A percentile compares a stretch with the other conserved stretches of the same genome.
These are phyloP conservation scores for Schizopygopsis malacanthus DNA, from an alignment of 2,797 vertebrate species.

Conservation along the genomic window DNA sequence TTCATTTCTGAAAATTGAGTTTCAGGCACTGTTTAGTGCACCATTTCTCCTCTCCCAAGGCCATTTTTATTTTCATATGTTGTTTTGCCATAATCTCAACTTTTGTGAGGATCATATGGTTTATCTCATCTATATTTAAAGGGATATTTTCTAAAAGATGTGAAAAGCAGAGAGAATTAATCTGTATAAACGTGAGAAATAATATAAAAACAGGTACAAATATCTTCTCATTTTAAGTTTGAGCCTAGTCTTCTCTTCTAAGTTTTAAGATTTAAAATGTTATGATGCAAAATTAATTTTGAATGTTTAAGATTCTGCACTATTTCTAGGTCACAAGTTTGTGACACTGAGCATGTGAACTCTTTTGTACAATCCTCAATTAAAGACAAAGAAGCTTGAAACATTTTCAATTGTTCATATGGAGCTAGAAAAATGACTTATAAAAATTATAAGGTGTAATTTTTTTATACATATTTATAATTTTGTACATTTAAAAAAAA, in stretches of 20 bases:
- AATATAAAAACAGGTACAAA: not conserved
- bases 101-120: conserved; percentile 29
- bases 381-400: not conserved
- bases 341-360: not conserved
- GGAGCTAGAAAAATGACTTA: not conserved
- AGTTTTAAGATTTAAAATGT: not conserved
- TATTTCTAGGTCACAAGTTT: not conserved
- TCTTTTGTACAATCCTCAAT: not conserved
- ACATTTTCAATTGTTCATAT: not conserved
- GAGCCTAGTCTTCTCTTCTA: not conserved
- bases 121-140: conserved; percentile 8
- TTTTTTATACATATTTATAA: not conserved
- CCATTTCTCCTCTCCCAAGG: not conserved
- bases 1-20: conserved; percentile 41
- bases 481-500: no score
- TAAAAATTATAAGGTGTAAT: not conserved
- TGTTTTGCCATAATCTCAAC: conserved; percentile 21
- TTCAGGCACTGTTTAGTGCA: conserved; percentile 29
- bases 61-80: conserved; percentile 33
- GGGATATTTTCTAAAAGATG: not conserved
- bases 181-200: not conserved
- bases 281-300: not conserved
- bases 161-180: not conserved
- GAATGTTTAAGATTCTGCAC: not conserved
- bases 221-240: not conserved